These are phyloP conservation scores for Phyllostomus discolor DNA, from an alignment of 2,113 vertebrate genomes.

Conservation along the genomic window DNA sequence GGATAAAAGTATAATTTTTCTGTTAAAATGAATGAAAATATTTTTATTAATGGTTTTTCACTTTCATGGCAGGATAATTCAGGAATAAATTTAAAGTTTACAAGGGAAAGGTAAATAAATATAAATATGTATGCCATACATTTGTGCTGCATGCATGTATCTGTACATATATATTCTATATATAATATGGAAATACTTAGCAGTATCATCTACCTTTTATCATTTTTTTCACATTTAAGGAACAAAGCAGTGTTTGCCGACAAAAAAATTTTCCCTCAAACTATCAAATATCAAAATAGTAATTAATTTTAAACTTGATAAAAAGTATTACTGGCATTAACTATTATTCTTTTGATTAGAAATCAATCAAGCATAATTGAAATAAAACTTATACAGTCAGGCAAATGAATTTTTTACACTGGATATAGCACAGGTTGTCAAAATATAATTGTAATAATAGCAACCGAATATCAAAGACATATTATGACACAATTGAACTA, in stretches of 20 bases:
- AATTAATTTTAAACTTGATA: slow-evolving; percentile 32
- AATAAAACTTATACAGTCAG: slow-evolving; percentile 45
- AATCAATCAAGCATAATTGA: slow-evolving; percentile 30
- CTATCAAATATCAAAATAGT: slow-evolving; percentile 25
- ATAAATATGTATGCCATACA: background rate
- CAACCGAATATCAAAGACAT: slow-evolving; percentile 25
- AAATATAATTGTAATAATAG: slow-evolving; percentile 55
- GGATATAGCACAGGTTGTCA: slow-evolving; percentile 32
- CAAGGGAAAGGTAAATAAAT: background rate
- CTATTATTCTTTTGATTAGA: slow-evolving; percentile 29
- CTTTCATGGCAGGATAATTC: background rate
- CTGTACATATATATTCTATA: background rate
- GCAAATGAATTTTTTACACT: slow-evolving; percentile 53
- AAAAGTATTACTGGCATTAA: slow-evolving; percentile 24
- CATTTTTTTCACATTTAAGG: background rate
- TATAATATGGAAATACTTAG: background rate
- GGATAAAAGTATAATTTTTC: background rate
- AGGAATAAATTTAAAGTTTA: background rate
- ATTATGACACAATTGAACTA: slow-evolving; percentile 18
- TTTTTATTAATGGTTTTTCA: background rate
- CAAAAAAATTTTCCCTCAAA: background rate
- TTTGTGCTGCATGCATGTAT: background rate
- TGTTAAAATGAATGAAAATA: slow-evolving; percentile 6
- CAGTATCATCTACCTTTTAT: background rate
- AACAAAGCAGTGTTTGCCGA: background rate